Evolutionary conservation across 2,888 invertebrate genomes (phyloP), one percentile per base, ranked within the genome.

Genomic region (Pseudococcus viburni): DNA sequence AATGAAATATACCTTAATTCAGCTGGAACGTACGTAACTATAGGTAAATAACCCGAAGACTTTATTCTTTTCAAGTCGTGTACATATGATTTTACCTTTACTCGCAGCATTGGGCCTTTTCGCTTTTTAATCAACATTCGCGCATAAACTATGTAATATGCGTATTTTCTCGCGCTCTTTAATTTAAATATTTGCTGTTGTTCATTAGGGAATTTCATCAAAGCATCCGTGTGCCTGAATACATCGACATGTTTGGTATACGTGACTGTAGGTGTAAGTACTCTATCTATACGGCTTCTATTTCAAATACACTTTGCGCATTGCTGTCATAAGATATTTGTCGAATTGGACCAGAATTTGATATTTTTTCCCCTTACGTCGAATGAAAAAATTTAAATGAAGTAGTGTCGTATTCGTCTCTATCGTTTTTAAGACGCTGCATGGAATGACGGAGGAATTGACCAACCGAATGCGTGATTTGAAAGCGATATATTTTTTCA

Each of bases 201-300:
- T 33, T 73, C 73, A 73, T 73, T 73, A 73, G 73, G 73, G 73
- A 73, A 73, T 73, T 73, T 73, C 73, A 73, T 73, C 73, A 73
- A 73, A 73, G 73, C 73, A 33, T 73, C 22, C 64, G 22, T 73
- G 33, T 73, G 26, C 73, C 33, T 73, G 73, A 73, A 73, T 33
- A 73, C 73, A 73, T 73, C 73, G 73, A 73, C 73, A 73, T 73
- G 33, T 15, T 73, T 17, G 15, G 33, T 17, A 73, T 73, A 73
- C 73, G 73, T 73, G 73, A 73, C 73, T 73, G 5, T 73, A 51
- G 11, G 11, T 33, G 15, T 39, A 39, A 5, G 6, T 9, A 42
- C 42, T 42, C 0, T 42, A 42, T 9, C 42, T 42, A 51, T 15
- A 51, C 48, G 3, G 15, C 48, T 51, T 12, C 5, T 51, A 51